These are phyloP conservation scores for Dusona sp. DNA, from an alignment of 2,888 invertebrate genomes.

Conservation along the genomic window DNA sequence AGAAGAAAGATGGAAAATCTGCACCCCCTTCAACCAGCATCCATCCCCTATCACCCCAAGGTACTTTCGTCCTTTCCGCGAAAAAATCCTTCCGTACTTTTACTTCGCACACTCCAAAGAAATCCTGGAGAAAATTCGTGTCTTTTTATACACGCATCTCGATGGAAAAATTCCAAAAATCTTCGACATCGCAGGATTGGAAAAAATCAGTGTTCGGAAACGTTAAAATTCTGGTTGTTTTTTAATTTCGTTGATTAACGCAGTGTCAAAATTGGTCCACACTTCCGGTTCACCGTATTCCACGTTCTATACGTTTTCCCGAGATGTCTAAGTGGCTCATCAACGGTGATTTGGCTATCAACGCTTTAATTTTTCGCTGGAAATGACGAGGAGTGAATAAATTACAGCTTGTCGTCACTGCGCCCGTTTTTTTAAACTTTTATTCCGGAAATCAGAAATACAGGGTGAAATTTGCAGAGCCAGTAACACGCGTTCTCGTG, in stretches of 20 bases:
- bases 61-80: slow-evolving; percentile 58
- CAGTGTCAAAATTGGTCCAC: not conserved
- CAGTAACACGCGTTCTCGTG: slow-evolving; percentile 61
- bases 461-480: slow-evolving; percentile 24
- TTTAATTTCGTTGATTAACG: too few species aligned
- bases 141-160: not conserved
- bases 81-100: slow-evolving; percentile 53
- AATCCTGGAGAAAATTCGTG: not conserved
- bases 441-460: slow-evolving; percentile 30
- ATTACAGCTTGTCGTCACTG: not conserved
- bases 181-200: not conserved
- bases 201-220: too few species aligned
- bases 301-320: too few species aligned
- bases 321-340: too few species aligned
- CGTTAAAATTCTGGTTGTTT: too few species aligned
- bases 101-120: slow-evolving; percentile 26
- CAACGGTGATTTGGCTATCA: not conserved
- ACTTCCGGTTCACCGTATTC: slow-evolving; percentile 1
- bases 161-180: not conserved
- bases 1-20: slow-evolving; percentile 50
- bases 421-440: not conserved
- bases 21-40: slow-evolving; percentile 58
- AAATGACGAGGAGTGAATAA: not conserved
- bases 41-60: slow-evolving; percentile 53
- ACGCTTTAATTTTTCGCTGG: not conserved